Conservation (phyloP, 92 coral and sea anemone species). For the Phenganax stokvisi region DNA sequence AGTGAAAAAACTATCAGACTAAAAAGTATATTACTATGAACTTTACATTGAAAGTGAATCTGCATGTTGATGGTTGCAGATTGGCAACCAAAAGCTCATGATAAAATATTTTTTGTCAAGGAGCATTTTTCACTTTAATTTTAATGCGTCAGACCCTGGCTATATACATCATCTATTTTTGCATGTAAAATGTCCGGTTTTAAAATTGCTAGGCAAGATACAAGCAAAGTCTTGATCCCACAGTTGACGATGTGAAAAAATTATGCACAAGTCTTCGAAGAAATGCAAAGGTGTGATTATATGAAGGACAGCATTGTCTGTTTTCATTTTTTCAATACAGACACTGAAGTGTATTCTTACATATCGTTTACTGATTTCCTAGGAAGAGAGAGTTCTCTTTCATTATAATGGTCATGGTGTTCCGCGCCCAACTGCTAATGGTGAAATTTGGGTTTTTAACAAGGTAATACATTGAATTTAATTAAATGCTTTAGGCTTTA, state of each 20-base stretch:
- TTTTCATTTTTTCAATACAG: background rate
- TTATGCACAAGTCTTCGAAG: conserved; percentile 80
- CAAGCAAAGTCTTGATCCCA: conserved; percentile 69
- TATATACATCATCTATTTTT: background rate
- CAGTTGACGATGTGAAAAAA: conserved; percentile 90
- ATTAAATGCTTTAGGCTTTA: background rate
- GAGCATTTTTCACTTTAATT: too few species aligned
- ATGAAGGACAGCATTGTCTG: background rate
- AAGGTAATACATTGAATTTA: conserved; percentile 51
- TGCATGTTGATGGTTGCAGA: too few species aligned
- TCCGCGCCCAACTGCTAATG: conserved; percentile 91
- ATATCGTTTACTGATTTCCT: background rate
- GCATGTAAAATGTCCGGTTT: background rate
- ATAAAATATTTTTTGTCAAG: too few species aligned
- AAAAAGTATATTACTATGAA: background rate
- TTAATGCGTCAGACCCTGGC: background rate
- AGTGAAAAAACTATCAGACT: too few species aligned
- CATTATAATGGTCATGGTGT: conserved; percentile 99
- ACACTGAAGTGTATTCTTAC: background rate
- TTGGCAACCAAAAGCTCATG: too few species aligned
- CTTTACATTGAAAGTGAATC: background rate
- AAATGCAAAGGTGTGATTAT: conserved; percentile 79
- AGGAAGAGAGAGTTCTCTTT: conserved; percentile 97
- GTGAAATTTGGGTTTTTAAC: conserved; percentile 98
- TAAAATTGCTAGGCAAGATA: conserved; percentile 73